These are phyloP conservation scores for Enteromius afrohamiltoni DNA, from an alignment of 2,797 vertebrate species.

Conservation along the genomic window DNA sequence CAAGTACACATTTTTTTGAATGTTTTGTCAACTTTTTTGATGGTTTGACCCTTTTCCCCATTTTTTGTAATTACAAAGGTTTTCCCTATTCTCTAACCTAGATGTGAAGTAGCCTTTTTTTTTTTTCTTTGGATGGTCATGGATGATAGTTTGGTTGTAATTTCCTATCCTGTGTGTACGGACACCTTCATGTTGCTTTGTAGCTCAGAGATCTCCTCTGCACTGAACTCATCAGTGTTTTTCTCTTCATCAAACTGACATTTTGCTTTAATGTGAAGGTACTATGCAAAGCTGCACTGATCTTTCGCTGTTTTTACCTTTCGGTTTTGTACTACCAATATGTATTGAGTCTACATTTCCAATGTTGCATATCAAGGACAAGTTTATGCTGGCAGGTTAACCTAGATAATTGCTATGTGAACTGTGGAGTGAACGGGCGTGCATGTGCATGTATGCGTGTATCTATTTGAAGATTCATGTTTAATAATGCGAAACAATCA, in stretches of 20 bases:
- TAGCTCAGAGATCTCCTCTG: slow-evolving; percentile 22
- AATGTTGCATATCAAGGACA: slow-evolving; percentile 64
- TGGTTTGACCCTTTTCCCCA: not conserved
- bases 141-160: slow-evolving; percentile 17
- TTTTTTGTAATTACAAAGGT: slow-evolving; percentile 18
- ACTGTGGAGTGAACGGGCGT: slow-evolving; percentile 14
- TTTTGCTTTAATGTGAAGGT: slow-evolving; percentile 61
- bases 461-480: slow-evolving; percentile 29
- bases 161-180: slow-evolving; percentile 41
- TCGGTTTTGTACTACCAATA: slow-evolving; percentile 63
- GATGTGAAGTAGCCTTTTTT: slow-evolving; percentile 41
- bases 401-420: slow-evolving; percentile 53
- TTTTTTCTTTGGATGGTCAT: slow-evolving; percentile 16
- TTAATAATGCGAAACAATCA: slow-evolving; percentile 47
- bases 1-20: slow-evolving; percentile 28
- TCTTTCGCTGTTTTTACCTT: slow-evolving; percentile 62
- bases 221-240: not conserved
- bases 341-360: slow-evolving; percentile 61
- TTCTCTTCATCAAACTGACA: slow-evolving; percentile 22
- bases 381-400: slow-evolving; percentile 64
- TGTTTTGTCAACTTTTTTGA: slow-evolving; percentile 40
- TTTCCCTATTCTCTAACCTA: slow-evolving; percentile 11
- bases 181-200: slow-evolving; percentile 55
- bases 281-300: slow-evolving; percentile 69
- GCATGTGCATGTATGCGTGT: slow-evolving; percentile 48